Percentiles rank a stretch among this genome's conserved stretches.
These are phyloP conservation scores for Oxytorus armatus DNA, from an alignment of 2,888 invertebrate species.

Conservation along the genomic window DNA sequence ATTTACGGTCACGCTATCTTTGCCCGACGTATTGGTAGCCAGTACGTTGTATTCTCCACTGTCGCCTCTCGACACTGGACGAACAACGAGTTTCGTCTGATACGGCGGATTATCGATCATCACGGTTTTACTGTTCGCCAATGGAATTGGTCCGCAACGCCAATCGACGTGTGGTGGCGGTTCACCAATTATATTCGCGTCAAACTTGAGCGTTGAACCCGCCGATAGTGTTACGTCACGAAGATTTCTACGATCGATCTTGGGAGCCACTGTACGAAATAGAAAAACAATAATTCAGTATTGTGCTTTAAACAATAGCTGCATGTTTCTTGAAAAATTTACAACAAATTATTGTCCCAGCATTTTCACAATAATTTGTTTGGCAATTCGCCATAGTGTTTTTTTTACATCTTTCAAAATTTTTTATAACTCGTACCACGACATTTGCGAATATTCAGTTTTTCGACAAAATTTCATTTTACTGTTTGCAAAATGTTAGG, in stretches of 20 bases:
- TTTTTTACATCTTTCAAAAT: no score
- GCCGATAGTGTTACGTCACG: slow-evolving; percentile 96
- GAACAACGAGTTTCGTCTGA: slow-evolving; percentile 93
- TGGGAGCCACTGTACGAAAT: slow-evolving; percentile 91
- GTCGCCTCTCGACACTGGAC: slow-evolving; percentile 92
- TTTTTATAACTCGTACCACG: no score
- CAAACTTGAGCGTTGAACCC: slow-evolving; percentile 96
- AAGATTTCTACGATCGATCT: slow-evolving; percentile 96
- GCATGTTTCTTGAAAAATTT: no score
- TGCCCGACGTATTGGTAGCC: slow-evolving; percentile 94
- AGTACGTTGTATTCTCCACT: slow-evolving; percentile 95
- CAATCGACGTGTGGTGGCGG: slow-evolving; percentile 97
- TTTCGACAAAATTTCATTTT: no score
- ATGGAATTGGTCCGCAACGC: slow-evolving; percentile 93
- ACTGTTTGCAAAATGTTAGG: no score
- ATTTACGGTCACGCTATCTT: slow-evolving; percentile 92
- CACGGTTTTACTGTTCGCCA: slow-evolving; percentile 89
- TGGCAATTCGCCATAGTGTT: no score
- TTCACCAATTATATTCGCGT: slow-evolving; percentile 97
- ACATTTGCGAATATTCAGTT: no score
- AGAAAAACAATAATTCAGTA: slow-evolving; percentile 21
- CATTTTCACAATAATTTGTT: no score
- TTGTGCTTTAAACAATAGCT: no score
- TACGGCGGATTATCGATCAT: slow-evolving; percentile 94
- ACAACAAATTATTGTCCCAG: no score